Percentiles rank a stretch among this genome's conserved stretches.
These are phyloP conservation scores for Caenorhabditis tropicalis DNA, from an alignment of 1,140 invertebrate species.

Conservation along the genomic window DNA sequence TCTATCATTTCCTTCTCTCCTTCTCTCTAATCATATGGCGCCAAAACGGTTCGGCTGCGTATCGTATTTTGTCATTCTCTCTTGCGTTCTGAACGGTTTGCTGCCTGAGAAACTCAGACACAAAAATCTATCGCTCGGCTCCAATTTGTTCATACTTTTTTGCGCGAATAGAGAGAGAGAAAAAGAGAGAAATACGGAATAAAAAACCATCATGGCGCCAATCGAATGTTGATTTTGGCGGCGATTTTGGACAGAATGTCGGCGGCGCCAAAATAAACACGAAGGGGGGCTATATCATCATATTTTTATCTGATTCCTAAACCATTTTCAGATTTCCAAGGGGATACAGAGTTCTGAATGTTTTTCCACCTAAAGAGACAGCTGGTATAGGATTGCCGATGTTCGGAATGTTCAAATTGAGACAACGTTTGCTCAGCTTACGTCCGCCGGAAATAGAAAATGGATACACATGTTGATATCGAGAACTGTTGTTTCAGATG, in stretches of 20 bases:
- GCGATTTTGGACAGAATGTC: constrained; percentile 29
- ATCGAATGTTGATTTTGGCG: constrained; percentile 43
- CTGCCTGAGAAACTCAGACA: not conserved
- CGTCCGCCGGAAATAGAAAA: too few species aligned
- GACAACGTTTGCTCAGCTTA: too few species aligned
- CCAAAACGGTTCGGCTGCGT: not conserved
- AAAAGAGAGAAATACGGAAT: constrained; percentile 6
- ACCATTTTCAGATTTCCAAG: too few species aligned
- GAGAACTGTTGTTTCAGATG: too few species aligned
- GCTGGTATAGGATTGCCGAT: too few species aligned
- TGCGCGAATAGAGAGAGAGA: not conserved
- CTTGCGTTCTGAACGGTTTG: not conserved
- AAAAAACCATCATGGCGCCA: constrained; percentile 41
- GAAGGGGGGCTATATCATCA: constrained; percentile 1
- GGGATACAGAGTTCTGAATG: too few species aligned
- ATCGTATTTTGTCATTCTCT: not conserved
- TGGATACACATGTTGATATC: too few species aligned
- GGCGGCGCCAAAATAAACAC: constrained; percentile 30
- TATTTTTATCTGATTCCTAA: too few species aligned
- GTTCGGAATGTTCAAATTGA: too few species aligned
- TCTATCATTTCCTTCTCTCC: not conserved
- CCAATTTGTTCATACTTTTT: not conserved
- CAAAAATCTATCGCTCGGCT: not conserved
- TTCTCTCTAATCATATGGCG: constrained; percentile 20
- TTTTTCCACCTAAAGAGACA: too few species aligned